Evolutionary conservation across 2,797 vertebrate species (phyloP), one percentile per base, ranked within the genome.

Genomic region (Myiotriccus ornatus): DNA sequence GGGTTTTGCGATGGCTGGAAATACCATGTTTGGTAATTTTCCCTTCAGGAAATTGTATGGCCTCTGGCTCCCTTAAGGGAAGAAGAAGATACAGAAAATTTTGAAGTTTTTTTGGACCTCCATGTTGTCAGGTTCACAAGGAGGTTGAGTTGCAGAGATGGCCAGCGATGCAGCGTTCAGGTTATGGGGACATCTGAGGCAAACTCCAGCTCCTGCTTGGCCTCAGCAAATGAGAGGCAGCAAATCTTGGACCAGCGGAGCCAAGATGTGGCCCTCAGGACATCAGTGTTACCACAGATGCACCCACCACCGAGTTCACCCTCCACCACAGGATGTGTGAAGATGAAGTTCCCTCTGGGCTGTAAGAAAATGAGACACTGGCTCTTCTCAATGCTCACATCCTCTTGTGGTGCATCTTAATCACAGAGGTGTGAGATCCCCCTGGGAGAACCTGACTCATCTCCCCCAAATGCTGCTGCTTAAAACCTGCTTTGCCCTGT

Each of bases 261-360:
- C 3, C 46, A 16, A 12, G 43, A 39, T 7, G 55, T 37, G 62
- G 8, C 32, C 43, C 35, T 74, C 11, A 52, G 50, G 28, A 30
- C 30, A 37, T 16, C 43, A 73, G 3, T 1, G 1, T 46, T 27
- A 18, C 32, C 19, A 7, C 0, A 30, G 19, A 28, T 6, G 37
- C 64, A 43, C 35, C 35, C 56, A 56, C 4, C 20, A 10, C 4
- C 43, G 46, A 79, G 28, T 6, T 67, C 20, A 41, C 6, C 4
- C 30, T 49, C 21, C 11, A 34, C 37, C 0, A 2, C 41, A 81
- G 30, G 9, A 9, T 44, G 5, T 30, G 22, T 35, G 68, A 73
- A 68, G 37, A 5, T 43, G 10, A 57, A 21, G 43, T 7, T 70
- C 15, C 34, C n/a, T 14, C 30, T 67, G 34, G 16, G 5, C 41